Conservation (phyloP, 2,888 invertebrate genomes). For the Charanyca ferruginea region DNA sequence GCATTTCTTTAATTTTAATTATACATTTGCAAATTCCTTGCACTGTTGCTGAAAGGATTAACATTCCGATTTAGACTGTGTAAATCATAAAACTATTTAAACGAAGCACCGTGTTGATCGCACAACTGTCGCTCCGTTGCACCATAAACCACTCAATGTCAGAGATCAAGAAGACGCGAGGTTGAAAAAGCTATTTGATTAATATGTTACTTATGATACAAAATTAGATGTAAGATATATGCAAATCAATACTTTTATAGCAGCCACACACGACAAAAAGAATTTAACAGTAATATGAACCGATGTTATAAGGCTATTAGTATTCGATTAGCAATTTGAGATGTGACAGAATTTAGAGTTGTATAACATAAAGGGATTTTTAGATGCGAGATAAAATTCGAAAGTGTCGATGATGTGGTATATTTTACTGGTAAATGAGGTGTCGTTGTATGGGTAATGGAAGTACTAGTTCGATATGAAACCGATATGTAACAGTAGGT, state of each 20-base stretch:
- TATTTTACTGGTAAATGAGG: conserved; percentile 78
- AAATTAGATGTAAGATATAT: conserved; percentile 84
- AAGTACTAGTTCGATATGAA: conserved; percentile 73
- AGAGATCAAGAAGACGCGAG: conserved; percentile 72
- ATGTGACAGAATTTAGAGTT: conserved; percentile 75
- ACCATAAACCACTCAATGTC: conserved; percentile 68
- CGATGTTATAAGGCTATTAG: conserved; percentile 78
- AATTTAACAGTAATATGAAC: conserved; percentile 80
- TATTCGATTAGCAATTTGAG: conserved; percentile 85
- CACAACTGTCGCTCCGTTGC: conserved; percentile 51
- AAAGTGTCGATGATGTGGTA: conserved; percentile 74
- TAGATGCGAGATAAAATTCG: conserved; percentile 69
- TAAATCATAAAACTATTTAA: conserved; percentile 54
- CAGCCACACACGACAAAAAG: conserved; percentile 84
- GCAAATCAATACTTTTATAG: conserved; percentile 83
- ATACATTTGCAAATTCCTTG: conserved; percentile 7
- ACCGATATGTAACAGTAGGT: conserved; percentile 74
- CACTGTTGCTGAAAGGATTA: conserved; percentile 37
- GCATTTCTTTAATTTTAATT: neutral
- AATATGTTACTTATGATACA: conserved; percentile 81
- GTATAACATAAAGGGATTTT: conserved; percentile 66
- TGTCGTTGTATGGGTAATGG: conserved; percentile 73
- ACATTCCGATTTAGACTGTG: conserved; percentile 35
- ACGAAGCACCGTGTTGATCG: conserved; percentile 38
- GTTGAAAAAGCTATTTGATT: conserved; percentile 82